Evolutionary conservation across 2,113 vertebrate species (phyloP).

Genomic region (Phycodurus eques): DNA sequence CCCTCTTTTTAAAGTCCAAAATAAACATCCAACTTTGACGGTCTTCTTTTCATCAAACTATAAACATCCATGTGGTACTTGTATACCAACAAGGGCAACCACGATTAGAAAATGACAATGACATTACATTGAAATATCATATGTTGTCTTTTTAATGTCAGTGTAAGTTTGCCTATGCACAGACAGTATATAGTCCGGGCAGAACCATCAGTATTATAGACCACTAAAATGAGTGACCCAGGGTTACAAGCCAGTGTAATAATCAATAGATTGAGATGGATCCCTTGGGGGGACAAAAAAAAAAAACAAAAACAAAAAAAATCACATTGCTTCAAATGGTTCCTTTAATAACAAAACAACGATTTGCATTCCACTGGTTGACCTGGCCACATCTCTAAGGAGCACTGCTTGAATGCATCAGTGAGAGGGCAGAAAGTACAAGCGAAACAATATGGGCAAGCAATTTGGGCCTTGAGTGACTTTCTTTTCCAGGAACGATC

Average conservation of each 20-base stretch:
- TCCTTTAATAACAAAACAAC: no score
- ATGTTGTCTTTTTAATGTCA: not conserved
- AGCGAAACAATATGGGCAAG: not conserved
- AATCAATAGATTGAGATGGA: no score
- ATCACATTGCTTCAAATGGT: not conserved
- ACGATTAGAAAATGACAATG: no score
- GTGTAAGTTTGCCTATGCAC: no score
- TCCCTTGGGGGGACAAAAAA: no score
- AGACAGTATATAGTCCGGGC: no score
- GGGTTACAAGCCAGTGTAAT: no score
- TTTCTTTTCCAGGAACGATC: constrained; percentile 7
- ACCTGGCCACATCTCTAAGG: not conserved
- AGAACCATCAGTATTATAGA: no score
- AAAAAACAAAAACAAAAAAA: no score
- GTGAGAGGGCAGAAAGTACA: constrained; percentile 5
- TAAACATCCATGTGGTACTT: not conserved
- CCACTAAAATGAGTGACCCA: no score
- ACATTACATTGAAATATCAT: not conserved
- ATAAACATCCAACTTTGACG: constrained; percentile 11
- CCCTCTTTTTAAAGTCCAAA: constrained; percentile 18
- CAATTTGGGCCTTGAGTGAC: not conserved
- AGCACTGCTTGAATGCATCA: not conserved
- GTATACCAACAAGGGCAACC: not conserved
- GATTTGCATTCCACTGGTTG: not conserved
- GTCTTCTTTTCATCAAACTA: constrained; percentile 8